Evolutionary conservation across 2,888 invertebrate species (phyloP), one percentile per base, ranked within the genome.

Genomic region (Beris chalybata): DNA sequence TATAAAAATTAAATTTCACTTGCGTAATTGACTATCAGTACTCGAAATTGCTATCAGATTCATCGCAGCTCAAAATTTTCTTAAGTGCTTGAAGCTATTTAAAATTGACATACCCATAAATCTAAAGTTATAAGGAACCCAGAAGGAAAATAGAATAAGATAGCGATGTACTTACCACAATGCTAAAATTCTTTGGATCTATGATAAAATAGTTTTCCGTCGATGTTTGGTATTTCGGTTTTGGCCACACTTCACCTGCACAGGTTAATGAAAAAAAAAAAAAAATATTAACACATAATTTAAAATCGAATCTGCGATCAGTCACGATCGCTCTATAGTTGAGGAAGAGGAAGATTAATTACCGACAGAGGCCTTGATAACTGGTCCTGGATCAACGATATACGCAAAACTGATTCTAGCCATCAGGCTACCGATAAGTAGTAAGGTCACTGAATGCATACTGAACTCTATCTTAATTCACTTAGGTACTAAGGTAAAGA

Each of bases 171-270:
- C 82, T 80, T 78, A 85, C 85, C 75, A 78, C 73, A 72, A 87
- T 82, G 67, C 78, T 71, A 73, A 88, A 86, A 64, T 75, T 74
- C 4, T 79, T 74, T 2, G 85, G 83, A 64, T 83, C 74, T 15
- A 87, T 74, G 67, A 83, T 75, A 72, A 81, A 83, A 76, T 79
- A 85, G 11, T 75, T 75, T 22, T 79, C 76, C 9, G 76, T 74
- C 70, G 81, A 81, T 50, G 77, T 74, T 76, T 86, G 85, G 9
- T 79, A 72, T 70, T 85, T 84, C 0, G 89, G 89, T 74, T 84
- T 82, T 0, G 90, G 91, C 90, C 90, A 90, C 6, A 88, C 83
- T 78, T 85, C 85, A 5, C 90, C 90, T 76, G 50, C 5, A 53
- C 38, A 38, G 5, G 63, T 43, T 54, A 22, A 54, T n/a, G 15